These are phyloP conservation scores for Oxygymnocypris stewartii DNA, from an alignment of 2,113 vertebrate genomes.

Conservation along the genomic window DNA sequence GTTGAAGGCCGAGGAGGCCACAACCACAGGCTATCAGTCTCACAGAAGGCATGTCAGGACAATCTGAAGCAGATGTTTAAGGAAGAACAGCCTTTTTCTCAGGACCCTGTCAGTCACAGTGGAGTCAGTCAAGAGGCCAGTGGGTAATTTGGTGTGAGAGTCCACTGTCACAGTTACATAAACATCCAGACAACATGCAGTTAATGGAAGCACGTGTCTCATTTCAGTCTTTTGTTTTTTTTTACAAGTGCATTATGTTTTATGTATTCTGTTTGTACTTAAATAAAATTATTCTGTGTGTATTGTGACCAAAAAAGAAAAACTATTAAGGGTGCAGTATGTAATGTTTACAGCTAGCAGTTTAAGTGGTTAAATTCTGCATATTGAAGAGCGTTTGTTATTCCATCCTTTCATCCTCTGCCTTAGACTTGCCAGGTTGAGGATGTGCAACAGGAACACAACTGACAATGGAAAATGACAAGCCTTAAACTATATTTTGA, in stretches of 20 bases:
- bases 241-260: neutral
- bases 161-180: constrained; percentile 10
- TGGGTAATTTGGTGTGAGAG: neutral
- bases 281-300: neutral
- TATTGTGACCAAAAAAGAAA: neutral
- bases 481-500: neutral
- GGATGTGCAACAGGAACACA: neutral
- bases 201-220: too few relatives aligned
- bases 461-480: neutral
- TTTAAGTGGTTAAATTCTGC: neutral
- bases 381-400: neutral
- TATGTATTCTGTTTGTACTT: neutral
- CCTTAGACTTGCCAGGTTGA: neutral
- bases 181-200: neutral
- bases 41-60: constrained; percentile 29
- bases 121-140: constrained; percentile 4
- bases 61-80: constrained; percentile 24
- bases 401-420: neutral
- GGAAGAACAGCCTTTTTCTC: neutral
- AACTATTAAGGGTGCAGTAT: neutral
- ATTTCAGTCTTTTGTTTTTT: neutral
- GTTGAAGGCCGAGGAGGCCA: neutral
- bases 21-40: constrained; percentile 42
- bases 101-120: neutral
- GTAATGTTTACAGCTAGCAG: neutral